Evolutionary conservation across 2,888 invertebrate species (phyloP).

Genomic region (Cacoxenus indagator): DNA sequence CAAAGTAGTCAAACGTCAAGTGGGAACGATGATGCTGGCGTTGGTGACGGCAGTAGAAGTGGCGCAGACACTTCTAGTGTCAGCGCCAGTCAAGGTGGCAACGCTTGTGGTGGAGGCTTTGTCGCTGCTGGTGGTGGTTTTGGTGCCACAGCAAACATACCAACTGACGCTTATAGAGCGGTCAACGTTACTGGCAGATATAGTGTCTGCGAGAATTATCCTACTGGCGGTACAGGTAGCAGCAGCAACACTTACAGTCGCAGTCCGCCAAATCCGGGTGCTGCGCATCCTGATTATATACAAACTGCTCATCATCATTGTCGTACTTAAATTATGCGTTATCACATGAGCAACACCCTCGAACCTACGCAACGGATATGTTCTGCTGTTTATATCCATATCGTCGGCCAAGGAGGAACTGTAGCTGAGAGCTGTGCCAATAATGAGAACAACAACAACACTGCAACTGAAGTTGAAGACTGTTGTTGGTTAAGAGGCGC

Average conservation of each 20-base stretch:
- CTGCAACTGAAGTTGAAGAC: too few species aligned
- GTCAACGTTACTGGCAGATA: slow-evolving; percentile 15
- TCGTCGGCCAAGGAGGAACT: too few species aligned
- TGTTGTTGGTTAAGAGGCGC: too few species aligned
- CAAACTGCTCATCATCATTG: slow-evolving; percentile 70
- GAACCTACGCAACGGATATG: not conserved
- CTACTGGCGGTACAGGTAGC: slow-evolving; percentile 9
- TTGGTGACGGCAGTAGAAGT: not conserved
- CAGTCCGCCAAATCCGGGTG: slow-evolving; percentile 45
- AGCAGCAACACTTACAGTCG: slow-evolving; percentile 60
- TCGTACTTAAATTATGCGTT: slow-evolving; percentile 51
- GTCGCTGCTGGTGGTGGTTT: slow-evolving; percentile 9
- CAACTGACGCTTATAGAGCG: not conserved
- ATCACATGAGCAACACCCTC: not conserved
- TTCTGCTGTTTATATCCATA: not conserved
- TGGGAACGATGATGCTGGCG: slow-evolving; percentile 16
- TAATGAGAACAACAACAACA: too few species aligned
- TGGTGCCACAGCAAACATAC: not conserved
- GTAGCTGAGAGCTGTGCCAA: too few species aligned
- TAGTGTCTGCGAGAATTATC: slow-evolving; percentile 25
- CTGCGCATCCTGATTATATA: slow-evolving; percentile 68
- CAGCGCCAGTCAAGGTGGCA: slow-evolving; percentile 29
- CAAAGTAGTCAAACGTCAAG: slow-evolving; percentile 57
- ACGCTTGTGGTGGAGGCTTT: not conserved
- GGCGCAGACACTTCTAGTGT: not conserved